Evolutionary conservation across 1,140 invertebrate species (phyloP).

Genomic region (Camponotus vicinus): DNA sequence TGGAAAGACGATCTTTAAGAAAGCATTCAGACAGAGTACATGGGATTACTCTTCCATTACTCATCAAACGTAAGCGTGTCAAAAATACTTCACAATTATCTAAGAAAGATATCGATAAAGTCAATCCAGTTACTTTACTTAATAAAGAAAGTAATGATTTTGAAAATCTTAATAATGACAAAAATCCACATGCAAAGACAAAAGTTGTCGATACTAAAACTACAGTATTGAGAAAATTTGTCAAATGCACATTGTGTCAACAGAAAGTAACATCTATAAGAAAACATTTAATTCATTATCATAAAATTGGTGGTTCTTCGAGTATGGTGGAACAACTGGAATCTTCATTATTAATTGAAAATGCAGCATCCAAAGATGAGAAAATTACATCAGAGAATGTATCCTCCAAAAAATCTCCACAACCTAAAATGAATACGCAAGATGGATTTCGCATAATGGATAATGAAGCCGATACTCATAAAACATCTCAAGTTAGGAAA

Average conservation of each 20-base stretch:
- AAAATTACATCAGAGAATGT: background rate
- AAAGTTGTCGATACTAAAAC: background rate
- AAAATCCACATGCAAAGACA: background rate
- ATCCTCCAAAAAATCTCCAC: background rate
- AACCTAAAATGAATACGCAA: background rate
- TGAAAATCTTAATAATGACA: conserved; percentile 5
- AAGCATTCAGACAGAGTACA: conserved; percentile 78
- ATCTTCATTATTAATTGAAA: conserved; percentile 16
- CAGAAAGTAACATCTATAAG: conserved; percentile 73
- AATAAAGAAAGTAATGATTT: background rate
- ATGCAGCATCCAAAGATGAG: background rate
- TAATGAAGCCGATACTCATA: background rate
- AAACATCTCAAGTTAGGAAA: background rate
- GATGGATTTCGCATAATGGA: conserved; percentile 1
- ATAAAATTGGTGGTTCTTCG: conserved; percentile 78
- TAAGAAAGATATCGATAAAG: background rate
- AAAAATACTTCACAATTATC: background rate
- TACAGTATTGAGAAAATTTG: background rate
- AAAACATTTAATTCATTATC: conserved; percentile 81
- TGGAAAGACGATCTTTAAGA: conserved; percentile 70
- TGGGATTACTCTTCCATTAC: conserved; percentile 70
- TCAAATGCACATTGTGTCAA: conserved; percentile 79
- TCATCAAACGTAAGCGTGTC: background rate
- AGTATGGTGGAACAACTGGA: conserved; percentile 67
- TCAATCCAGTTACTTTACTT: background rate